Percentiles rank a stretch among this genome's conserved stretches.
Conservation (phyloP, 2,888 invertebrate genomes). For the Campoplex nolae region DNA sequence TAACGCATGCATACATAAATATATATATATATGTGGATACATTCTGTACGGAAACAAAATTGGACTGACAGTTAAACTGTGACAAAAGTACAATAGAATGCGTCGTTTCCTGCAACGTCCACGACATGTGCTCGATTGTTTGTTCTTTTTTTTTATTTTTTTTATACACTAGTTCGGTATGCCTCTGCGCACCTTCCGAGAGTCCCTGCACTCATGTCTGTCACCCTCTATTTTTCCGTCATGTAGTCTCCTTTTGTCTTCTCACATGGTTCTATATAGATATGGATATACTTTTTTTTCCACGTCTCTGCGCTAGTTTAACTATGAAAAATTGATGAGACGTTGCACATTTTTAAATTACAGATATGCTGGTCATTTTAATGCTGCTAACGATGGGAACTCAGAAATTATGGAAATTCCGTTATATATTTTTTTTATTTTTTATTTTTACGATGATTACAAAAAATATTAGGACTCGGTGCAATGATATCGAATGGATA, state of each 20-base stretch:
- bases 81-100: conserved; percentile 84
- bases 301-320: conserved; percentile 33
- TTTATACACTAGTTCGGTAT: conserved; percentile 51
- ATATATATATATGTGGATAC: conserved; percentile 14
- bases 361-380: conserved; percentile 82
- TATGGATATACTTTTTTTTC: not conserved
- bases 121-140: conserved; percentile 76
- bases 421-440: not conserved
- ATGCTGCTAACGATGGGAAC: conserved; percentile 66
- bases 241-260: conserved; percentile 35
- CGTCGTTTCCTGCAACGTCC: conserved; percentile 81
- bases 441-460: not conserved
- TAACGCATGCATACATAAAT: not conserved
- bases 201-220: conserved; percentile 59
- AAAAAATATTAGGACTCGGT: conserved; percentile 69
- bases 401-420: not conserved
- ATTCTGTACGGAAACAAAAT: conserved; percentile 76
- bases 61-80: conserved; percentile 84
- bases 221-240: conserved; percentile 64
- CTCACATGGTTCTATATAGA: not conserved
- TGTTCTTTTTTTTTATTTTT: conserved; percentile 72
- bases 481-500: not conserved
- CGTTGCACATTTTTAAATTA: conserved; percentile 76
- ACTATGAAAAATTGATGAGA: conserved; percentile 49
- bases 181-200: conserved; percentile 65